These are phyloP conservation scores for Listronotus bonariensis DNA, from an alignment of 1,140 invertebrate genomes.

Conservation along the genomic window DNA sequence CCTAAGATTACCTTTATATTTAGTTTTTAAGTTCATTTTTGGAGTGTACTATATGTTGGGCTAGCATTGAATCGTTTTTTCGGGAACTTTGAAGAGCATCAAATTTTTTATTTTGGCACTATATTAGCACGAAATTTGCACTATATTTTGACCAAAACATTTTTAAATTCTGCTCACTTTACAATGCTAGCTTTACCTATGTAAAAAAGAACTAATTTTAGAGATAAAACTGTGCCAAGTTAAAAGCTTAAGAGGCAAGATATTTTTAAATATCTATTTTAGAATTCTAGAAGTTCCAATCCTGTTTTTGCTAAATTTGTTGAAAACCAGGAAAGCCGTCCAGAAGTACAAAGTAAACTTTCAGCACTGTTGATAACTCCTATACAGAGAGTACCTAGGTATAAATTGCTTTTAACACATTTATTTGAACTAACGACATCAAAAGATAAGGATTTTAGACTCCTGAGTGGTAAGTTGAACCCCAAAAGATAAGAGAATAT, in stretches of 20 bases:
- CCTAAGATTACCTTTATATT: no score
- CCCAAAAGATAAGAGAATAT: conserved; percentile 9
- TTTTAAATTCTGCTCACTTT: no score
- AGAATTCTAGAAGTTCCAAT: conserved; percentile 53
- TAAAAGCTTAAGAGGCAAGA: not conserved
- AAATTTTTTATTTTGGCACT: no score
- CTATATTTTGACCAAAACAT: no score
- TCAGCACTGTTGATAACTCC: conserved; percentile 74
- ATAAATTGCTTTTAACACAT: conserved; percentile 72
- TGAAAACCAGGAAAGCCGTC: conserved; percentile 67
- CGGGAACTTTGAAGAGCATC: no score
- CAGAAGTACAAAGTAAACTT: conserved; percentile 72
- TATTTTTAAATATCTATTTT: conserved; percentile 21
- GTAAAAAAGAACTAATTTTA: no score
- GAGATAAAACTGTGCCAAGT: conserved; percentile 3
- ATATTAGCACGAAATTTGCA: no score
- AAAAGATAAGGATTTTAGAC: conserved; percentile 64
- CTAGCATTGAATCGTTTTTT: no score
- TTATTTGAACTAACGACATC: conserved; percentile 66
- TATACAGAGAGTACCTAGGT: conserved; percentile 77
- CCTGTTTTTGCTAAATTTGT: conserved; percentile 65
- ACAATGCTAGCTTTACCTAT: no score
- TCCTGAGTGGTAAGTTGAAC: conserved; percentile 55
- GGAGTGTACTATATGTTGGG: no score
- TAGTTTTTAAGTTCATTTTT: no score